Evolutionary conservation across 2,888 invertebrate genomes (phyloP).

Genomic region (Imbricaverruca yamaguchii): DNA sequence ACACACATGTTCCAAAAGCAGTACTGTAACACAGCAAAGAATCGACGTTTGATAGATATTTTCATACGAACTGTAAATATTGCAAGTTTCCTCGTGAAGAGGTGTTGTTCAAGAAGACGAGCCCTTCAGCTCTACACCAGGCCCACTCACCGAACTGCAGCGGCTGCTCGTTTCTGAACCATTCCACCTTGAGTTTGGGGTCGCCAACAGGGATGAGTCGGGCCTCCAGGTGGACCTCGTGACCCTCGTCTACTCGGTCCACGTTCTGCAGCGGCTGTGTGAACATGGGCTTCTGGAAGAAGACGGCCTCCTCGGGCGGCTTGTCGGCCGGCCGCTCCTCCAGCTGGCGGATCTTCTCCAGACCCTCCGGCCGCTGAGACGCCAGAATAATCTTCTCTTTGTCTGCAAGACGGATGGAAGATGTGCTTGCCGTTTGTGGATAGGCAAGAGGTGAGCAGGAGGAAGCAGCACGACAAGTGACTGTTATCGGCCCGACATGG

Average conservation of each 20-base stretch:
- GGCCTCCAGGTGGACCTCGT: slow-evolving; percentile 93
- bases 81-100: too few species aligned
- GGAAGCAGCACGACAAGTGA: too few species aligned
- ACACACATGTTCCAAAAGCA: too few species aligned
- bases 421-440: too few species aligned
- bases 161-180: slow-evolving; percentile 87
- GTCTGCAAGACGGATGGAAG: slow-evolving; percentile 33
- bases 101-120: too few species aligned
- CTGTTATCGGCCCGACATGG: too few species aligned
- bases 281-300: slow-evolving; percentile 85
- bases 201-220: slow-evolving; percentile 89
- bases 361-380: slow-evolving; percentile 87
- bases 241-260: slow-evolving; percentile 72
- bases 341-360: slow-evolving; percentile 81
- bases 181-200: slow-evolving; percentile 85
- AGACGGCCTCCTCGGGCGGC: slow-evolving; percentile 39
- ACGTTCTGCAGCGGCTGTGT: slow-evolving; percentile 89
- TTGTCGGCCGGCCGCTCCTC: slow-evolving; percentile 57
- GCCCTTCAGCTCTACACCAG: too few species aligned
- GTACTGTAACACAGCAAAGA: too few species aligned
- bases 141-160: slow-evolving; percentile 66
- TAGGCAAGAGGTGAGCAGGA: too few species aligned
- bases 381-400: slow-evolving; percentile 73
- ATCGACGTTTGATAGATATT: too few species aligned
- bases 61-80: too few species aligned